Base-by-base conservation (phyloP, 2,113 vertebrate genomes). In the Seriola aureovittata region DNA sequence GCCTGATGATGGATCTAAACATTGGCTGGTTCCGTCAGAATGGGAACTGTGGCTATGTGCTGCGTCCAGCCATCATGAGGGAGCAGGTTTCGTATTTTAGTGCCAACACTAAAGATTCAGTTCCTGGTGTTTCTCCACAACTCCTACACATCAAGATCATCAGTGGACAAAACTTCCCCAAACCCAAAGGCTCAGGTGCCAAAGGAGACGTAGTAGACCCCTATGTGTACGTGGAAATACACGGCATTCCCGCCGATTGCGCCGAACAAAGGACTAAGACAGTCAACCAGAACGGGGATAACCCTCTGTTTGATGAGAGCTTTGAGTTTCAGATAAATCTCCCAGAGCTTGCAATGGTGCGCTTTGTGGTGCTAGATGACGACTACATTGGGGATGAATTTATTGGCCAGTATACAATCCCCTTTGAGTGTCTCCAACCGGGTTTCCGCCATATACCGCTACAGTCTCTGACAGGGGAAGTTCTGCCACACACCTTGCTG, bases 321-420 rank as follows among this genome's bases (percentile, higher is more conserved):
- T 99, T 99, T 90, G 98, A 99, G 93, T 99, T 99, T 78, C 98
- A 99, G 69, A 97, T 99, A 87, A 99, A 99, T 88, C 96, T 99
- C 3, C 98, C 98, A 0, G 98, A 99, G 83, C 94, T 99, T 13
- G 97, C 97, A 40, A 98, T 99, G 98, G 97, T 98, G 88, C 98
- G 98, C 75, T 99, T 99, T 14, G 98, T 99, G 38, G 98, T 98
- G 4, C 95, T 99, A 7, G 98, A 99, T 11, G 98, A 99, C 8
- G 98, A 99, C 93, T 99, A 97, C 86, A 99, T 99, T 13, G 98
- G 98, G 21, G 98, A 99, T 0, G 98, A 99, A 34, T 99, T 99
- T 59, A 99, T 99, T 0, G 98, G 98, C 46, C 98, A 99, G 52
- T 98, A 99, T 80, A 98, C 98, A 0, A 99, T 99, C 89, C 98